A percentile compares a stretch with the other conserved stretches of the same genome.
These are phyloP conservation scores for Xenops minutus DNA, from an alignment of 2,797 vertebrate species.

Conservation along the genomic window DNA sequence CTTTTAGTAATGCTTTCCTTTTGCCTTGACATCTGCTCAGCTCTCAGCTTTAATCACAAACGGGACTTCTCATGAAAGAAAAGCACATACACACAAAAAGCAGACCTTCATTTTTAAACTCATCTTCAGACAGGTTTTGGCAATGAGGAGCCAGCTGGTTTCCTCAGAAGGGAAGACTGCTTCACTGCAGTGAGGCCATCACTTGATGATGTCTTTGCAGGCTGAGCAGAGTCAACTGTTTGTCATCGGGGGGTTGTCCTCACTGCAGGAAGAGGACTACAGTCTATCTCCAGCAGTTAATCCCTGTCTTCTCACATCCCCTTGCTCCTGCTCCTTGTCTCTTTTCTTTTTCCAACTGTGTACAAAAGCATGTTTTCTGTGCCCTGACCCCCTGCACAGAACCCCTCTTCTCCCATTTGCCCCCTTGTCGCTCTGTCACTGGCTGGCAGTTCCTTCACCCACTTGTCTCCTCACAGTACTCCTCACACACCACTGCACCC, in stretches of 20 bases:
- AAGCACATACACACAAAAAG: neutral
- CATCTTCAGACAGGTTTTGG: neutral
- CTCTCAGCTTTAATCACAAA: neutral
- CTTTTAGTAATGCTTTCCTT: neutral
- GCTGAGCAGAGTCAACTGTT: rapidly evolving
- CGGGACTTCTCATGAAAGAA: neutral
- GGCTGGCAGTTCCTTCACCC: neutral
- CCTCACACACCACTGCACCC: rapidly evolving
- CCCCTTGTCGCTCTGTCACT: neutral
- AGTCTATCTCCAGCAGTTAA: neutral
- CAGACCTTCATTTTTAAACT: neutral
- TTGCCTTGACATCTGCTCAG: neutral
- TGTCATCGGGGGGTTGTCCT: neutral
- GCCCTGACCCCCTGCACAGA: neutral
- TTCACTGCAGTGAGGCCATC: neutral
- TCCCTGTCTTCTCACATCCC: neutral
- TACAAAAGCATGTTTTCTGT: neutral
- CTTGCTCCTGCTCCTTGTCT: neutral
- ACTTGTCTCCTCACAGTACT: neutral
- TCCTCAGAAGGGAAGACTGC: neutral
- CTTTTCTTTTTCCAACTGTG: neutral
- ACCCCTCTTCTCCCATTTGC: neutral
- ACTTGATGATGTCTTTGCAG: neutral
- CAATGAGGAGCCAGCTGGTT: neutral
- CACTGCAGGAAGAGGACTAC: neutral